phyloP scores from a whole-genome alignment of 2,113 vertebrate species.

The Phylloscopus trochiloides region DNA sequence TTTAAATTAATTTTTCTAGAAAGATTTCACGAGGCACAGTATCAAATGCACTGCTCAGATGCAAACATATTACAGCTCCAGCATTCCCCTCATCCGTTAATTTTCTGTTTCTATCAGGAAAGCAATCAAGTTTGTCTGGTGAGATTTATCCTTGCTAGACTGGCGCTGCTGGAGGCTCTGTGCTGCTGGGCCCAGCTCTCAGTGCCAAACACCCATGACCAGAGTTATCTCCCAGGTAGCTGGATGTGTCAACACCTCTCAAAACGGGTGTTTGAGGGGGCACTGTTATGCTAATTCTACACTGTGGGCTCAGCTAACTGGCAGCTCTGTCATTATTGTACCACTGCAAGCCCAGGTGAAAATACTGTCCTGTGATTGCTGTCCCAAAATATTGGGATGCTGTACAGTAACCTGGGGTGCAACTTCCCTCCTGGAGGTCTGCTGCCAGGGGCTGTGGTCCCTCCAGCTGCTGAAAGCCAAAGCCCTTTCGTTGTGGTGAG shows the following conservation, averaged over 20 bases:
- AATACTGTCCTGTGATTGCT: neutral
- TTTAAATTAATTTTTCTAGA: conserved; percentile 60
- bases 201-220: neutral
- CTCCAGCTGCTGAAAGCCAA: neutral
- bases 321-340: neutral
- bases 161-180: accelerated
- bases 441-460: neutral
- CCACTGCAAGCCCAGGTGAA: neutral
- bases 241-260: neutral
- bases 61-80: conserved; percentile 39
- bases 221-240: neutral
- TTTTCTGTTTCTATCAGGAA: conserved; percentile 54
- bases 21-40: conserved; percentile 40
- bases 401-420: accelerated
- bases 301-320: neutral
- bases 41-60: conserved; percentile 31
- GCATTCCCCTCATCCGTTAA: conserved; percentile 16
- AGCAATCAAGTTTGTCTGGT: conserved; percentile 47
- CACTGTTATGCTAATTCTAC: neutral
- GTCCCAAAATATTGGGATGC: neutral
- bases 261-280: neutral
- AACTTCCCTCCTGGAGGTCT: neutral
- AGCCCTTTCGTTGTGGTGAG: neutral
- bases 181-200: neutral
- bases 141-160: conserved; percentile 35